These are phyloP conservation scores for Antheraea mylitta DNA, from an alignment of 1,140 invertebrate species.

Conservation along the genomic window DNA sequence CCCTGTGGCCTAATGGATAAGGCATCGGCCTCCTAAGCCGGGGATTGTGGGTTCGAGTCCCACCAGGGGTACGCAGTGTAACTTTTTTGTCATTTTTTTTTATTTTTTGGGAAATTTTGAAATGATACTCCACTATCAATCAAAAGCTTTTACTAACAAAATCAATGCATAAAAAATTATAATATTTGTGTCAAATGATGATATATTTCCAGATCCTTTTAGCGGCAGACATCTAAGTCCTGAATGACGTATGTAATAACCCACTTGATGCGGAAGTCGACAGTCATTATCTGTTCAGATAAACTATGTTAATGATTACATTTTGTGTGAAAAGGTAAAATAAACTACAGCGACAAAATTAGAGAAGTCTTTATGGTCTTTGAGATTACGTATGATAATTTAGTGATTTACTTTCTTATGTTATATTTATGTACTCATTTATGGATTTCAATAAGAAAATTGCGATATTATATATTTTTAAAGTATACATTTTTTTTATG, in stretches of 20 bases:
- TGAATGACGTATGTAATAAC: conserved; percentile 53
- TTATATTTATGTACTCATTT: too few species aligned
- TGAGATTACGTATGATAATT: too few species aligned
- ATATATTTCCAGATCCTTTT: conserved; percentile 31
- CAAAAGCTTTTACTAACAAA: conserved; percentile 3
- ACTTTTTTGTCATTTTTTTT: conserved; percentile 12
- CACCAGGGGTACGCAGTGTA: conserved; percentile 39
- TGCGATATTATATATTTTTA: too few species aligned
- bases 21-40: conserved; percentile 68
- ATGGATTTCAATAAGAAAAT: too few species aligned
- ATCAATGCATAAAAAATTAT: not conserved
- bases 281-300: conserved; percentile 50
- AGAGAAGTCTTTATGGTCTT: too few species aligned
- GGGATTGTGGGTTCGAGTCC: conserved; percentile 63
- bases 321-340: not conserved
- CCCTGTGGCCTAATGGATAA: conserved; percentile 68
- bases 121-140: not conserved
- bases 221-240: conserved; percentile 50
- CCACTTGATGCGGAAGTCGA: conserved; percentile 52
- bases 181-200: not conserved
- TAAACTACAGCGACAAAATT: too few species aligned
- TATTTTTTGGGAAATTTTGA: not conserved
- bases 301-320: not conserved
- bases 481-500: too few species aligned
- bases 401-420: too few species aligned